Base-by-base conservation (phyloP, 2,888 invertebrate genomes). In the Eristalis intricaria region DNA sequence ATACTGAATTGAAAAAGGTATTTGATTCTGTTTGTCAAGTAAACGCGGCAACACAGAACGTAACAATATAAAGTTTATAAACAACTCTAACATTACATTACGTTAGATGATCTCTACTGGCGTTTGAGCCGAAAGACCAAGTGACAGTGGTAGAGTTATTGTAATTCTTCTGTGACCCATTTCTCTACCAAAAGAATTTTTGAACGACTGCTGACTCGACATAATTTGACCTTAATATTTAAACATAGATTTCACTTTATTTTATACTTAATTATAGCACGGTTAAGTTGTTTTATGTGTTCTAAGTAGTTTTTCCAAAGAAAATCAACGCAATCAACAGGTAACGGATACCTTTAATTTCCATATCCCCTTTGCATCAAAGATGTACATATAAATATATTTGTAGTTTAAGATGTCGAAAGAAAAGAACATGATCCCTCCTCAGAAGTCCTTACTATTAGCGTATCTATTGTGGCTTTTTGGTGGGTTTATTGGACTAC, bases 401-500 rank as follows among this genome's bases (percentile, higher is more conserved):
- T 58, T 76, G 22, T 43, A 88, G 84, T 7, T 73, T 22, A 68
- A 43, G 11, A 88, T 84, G 84, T 35, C 64, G 4, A 77, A 61
- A 4, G 90, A 90, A 23, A 77, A 69, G 22, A 91, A 90, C 66
- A 61, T 68, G 0, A 65, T 90, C 75, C 91, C 90, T 0, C 78
- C 90, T 15, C 90, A 91, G 56, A 96, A 96, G 91, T 96, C 95
- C 1, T 92, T 95, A 11, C 91, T 96, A 69, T 91, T 95, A 90
- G 95, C 99, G 0, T 99, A 98, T 91, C 83, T 98, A 1, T 93
- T 96, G 58, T 99, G 98, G 98, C 90, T 98, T 0, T 94, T 97
- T 89, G 97, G 98, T 22, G 99, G 99, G 4, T 93, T 97, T 90
- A 96, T 97, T 89, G 99, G 99, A 0, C 93, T 97, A 5, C 99